Percentiles rank a stretch among this genome's conserved stretches.
Conservation (phyloP, 37 sponge, comb jelly and placozoan species). For the Crambe crambe region DNA sequence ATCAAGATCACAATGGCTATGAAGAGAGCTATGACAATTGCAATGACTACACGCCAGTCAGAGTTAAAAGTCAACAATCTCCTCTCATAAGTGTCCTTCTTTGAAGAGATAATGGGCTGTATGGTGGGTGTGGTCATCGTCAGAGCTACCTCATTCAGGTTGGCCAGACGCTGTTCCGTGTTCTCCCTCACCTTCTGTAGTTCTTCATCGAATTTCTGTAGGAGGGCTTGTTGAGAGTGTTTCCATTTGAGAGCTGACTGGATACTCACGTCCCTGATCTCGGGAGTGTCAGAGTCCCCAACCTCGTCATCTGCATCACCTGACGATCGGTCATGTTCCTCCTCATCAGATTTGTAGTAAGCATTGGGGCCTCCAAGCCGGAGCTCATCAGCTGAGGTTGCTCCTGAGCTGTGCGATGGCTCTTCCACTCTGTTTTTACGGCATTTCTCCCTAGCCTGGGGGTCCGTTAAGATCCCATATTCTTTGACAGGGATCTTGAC, state of each 20-base stretch:
- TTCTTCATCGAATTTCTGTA: constrained; percentile 65
- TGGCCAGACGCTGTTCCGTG: constrained; percentile 24
- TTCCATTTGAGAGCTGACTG: constrained; percentile 78
- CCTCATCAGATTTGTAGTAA: constrained; percentile 52
- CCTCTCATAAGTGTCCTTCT: not conserved
- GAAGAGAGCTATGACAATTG: constrained; percentile 7
- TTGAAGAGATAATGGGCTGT: constrained; percentile 12
- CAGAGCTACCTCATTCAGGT: constrained; percentile 23
- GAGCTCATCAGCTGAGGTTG: constrained; percentile 34
- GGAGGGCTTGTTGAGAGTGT: constrained; percentile 37
- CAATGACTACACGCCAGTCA: constrained; percentile 11
- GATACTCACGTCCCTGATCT: constrained; percentile 47
- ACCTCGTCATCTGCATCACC: constrained; percentile 61
- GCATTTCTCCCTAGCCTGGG: constrained; percentile 53
- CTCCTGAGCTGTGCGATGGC: constrained; percentile 17
- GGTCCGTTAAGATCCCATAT: constrained; percentile 66
- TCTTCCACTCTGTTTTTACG: constrained; percentile 34
- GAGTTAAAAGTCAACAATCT: not conserved
- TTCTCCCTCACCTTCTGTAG: constrained; percentile 63
- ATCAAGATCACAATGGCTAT: not conserved
- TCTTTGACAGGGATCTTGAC: constrained; percentile 76
- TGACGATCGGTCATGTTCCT: constrained; percentile 1
- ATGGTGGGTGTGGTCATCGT: constrained; percentile 32
- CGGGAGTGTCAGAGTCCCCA: constrained; percentile 49
- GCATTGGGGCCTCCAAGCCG: constrained; percentile 48